Percentiles rank a stretch among this genome's conserved stretches.
These are phyloP conservation scores for Centropus unirufus DNA, from an alignment of 2,113 vertebrate species.

Conservation along the genomic window DNA sequence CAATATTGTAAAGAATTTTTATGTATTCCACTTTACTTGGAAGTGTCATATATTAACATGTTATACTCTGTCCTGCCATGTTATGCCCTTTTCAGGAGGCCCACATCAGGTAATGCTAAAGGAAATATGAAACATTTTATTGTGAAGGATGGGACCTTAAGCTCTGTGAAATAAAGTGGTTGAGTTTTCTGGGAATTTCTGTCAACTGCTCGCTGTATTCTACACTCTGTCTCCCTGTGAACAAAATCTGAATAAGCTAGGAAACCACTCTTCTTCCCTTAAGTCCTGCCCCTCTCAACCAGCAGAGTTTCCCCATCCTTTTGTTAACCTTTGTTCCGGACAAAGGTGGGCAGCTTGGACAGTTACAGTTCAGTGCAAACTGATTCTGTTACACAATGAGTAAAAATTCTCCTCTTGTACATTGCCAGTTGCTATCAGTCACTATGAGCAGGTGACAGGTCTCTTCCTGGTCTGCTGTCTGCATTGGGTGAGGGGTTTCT, in stretches of 20 bases:
- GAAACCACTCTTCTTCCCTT: not conserved
- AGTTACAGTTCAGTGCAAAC: not conserved
- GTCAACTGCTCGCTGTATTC: not conserved
- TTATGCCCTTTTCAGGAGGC: slow-evolving; percentile 18
- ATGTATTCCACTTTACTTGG: not conserved
- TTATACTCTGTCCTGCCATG: not conserved
- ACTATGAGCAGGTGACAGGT: not conserved
- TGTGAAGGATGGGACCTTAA: not conserved
- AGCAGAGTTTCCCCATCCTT: not conserved
- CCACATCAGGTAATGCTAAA: not conserved
- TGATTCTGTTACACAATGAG: not conserved
- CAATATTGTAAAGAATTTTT: slow-evolving; percentile 18
- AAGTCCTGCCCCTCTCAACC: not conserved
- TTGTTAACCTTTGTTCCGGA: not conserved
- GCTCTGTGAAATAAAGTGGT: not conserved
- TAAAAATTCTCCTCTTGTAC: not conserved
- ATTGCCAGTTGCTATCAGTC: not conserved
- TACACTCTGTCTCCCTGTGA: not conserved
- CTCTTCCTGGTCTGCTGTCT: not conserved
- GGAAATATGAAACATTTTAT: not conserved
- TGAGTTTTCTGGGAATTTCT: not conserved
- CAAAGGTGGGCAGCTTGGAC: not conserved
- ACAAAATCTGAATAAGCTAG: not conserved
- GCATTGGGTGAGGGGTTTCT: not conserved
- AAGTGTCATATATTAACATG: not conserved